Conservation (phyloP, 92 coral and sea anemone genomes). For the Heliopora coerulea region DNA sequence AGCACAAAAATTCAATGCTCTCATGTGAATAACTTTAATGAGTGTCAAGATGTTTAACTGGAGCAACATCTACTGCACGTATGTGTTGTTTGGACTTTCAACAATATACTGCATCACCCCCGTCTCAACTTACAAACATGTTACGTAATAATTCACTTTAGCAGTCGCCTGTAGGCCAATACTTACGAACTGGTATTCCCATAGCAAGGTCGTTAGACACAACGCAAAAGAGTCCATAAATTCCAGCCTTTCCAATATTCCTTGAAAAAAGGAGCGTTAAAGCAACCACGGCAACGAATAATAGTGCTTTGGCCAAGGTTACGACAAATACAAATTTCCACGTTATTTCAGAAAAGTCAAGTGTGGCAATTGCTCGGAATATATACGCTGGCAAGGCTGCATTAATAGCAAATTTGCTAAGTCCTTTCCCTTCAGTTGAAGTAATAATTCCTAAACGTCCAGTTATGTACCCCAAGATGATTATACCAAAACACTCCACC, state of each 20-base stretch:
- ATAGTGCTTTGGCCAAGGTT: slow-evolving; percentile 58
- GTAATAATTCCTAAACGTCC: slow-evolving; percentile 82
- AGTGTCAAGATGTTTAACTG: too few relatives aligned
- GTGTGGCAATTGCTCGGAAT: slow-evolving; percentile 70
- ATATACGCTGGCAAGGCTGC: slow-evolving; percentile 76
- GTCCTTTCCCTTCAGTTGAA: slow-evolving; percentile 76
- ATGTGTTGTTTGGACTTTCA: too few relatives aligned
- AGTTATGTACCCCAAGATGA: slow-evolving; percentile 74
- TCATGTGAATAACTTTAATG: too few relatives aligned
- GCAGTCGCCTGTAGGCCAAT: too few relatives aligned
- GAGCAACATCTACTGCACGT: too few relatives aligned
- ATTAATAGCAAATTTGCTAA: slow-evolving; percentile 66
- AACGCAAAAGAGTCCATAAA: slow-evolving; percentile 73
- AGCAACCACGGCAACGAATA: slow-evolving; percentile 10
- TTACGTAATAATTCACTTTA: too few relatives aligned
- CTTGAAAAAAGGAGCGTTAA: slow-evolving; percentile 63
- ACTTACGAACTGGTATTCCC: slow-evolving; percentile 84
- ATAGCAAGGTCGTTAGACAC: slow-evolving; percentile 90
- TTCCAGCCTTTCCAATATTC: slow-evolving; percentile 81
- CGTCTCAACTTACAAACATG: too few relatives aligned
- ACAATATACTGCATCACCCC: too few relatives aligned
- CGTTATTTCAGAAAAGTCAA: slow-evolving; percentile 67
- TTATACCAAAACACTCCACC: slow-evolving; percentile 69
- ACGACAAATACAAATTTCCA: slow-evolving; percentile 78
- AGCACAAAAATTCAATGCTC: too few relatives aligned